Percentiles rank a stretch among this genome's conserved stretches.
These are phyloP conservation scores for Lepus europaeus DNA, from an alignment of 2,113 vertebrate species.

Conservation along the genomic window DNA sequence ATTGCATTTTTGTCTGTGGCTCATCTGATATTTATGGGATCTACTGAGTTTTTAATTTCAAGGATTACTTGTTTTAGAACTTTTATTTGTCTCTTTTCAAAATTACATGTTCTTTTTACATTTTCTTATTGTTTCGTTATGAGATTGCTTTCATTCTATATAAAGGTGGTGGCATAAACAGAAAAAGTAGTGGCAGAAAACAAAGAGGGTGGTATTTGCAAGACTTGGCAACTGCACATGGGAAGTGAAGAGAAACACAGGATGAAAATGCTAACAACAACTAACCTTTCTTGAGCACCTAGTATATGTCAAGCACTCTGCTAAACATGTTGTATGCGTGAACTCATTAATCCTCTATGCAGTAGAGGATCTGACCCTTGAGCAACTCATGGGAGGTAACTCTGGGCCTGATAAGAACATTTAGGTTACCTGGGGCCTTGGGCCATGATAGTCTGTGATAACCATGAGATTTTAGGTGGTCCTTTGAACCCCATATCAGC, in stretches of 20 bases:
- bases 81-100: slow-evolving; percentile 27
- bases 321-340: neutral
- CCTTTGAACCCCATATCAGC: neutral
- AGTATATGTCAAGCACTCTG: neutral
- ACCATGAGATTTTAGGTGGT: neutral
- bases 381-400: neutral
- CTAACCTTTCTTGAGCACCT: neutral
- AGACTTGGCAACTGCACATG: neutral
- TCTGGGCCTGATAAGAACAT: neutral
- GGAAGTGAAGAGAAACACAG: neutral
- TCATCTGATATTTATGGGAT: slow-evolving; percentile 23
- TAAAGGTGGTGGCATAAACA: neutral
- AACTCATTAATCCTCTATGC: neutral
- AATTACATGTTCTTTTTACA: neutral
- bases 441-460: neutral
- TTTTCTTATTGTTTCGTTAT: neutral
- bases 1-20: neutral
- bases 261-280: neutral
- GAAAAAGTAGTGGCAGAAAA: neutral
- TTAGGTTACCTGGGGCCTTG: neutral
- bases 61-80: neutral
- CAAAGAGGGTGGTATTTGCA: neutral
- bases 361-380: neutral
- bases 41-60: slow-evolving; percentile 28
- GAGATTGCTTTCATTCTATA: neutral